Evolutionary conservation across 2,113 vertebrate genomes (phyloP).

Genomic region (Syngnathus floridae): DNA sequence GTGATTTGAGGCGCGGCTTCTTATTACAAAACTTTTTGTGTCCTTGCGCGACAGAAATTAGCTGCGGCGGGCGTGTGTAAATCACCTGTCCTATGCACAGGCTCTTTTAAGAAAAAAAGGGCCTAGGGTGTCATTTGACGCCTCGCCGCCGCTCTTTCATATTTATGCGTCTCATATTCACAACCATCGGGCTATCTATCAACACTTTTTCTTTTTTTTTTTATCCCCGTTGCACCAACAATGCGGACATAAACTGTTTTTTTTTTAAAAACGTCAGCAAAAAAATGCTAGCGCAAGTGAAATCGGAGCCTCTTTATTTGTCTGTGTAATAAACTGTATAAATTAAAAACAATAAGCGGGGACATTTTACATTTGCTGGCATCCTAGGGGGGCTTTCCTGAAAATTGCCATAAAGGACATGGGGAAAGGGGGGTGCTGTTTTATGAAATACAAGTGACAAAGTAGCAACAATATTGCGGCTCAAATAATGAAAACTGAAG

Average conservation of each 20-base stretch:
- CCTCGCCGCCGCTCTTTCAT: constrained; percentile 80
- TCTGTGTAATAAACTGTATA: constrained; percentile 88
- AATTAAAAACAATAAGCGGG: constrained; percentile 90
- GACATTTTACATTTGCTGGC: constrained; percentile 83
- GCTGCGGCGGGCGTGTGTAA: constrained; percentile 80
- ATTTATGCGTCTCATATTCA: constrained; percentile 99
- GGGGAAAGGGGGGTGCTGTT: constrained; percentile 17
- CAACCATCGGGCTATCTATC: constrained; percentile 90
- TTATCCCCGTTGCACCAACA: constrained; percentile 87
- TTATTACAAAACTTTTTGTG: constrained; percentile 75
- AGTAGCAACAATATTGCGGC: constrained; percentile 42
- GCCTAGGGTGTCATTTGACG: constrained; percentile 90
- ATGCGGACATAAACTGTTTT: constrained; percentile 90
- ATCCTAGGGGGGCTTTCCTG: constrained; percentile 45
- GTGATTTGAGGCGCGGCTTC: constrained; percentile 72
- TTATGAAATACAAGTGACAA: constrained; percentile 33
- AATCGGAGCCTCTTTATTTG: constrained; percentile 88
- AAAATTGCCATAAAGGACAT: constrained; percentile 35
- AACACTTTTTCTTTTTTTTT: constrained; percentile 73
- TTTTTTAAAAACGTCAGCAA: constrained; percentile 78
- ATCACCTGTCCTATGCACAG: constrained; percentile 83
- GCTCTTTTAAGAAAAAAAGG: constrained; percentile 83
- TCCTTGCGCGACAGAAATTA: constrained; percentile 75
- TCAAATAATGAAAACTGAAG: constrained; percentile 57
- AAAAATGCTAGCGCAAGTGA: constrained; percentile 90